Evolutionary conservation across 2,797 vertebrate species (phyloP).

Genomic region (Falco peregrinus): DNA sequence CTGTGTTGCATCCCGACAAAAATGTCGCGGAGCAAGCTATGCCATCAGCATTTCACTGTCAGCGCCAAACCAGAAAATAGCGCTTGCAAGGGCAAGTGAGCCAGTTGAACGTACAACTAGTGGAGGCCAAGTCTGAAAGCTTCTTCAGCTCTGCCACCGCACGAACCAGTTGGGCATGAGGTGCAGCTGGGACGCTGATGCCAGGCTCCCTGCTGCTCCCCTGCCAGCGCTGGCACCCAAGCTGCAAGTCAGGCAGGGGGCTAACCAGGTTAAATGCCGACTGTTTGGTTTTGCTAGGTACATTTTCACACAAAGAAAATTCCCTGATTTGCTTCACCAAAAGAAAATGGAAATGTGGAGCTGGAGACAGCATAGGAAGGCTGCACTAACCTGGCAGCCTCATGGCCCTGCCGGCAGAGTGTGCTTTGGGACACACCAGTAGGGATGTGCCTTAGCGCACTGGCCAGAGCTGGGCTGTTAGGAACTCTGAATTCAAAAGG

Average conservation of each 20-base stretch:
- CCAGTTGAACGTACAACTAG: not conserved
- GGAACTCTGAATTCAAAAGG: not conserved
- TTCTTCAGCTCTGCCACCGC: not conserved
- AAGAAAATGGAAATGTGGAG: not conserved
- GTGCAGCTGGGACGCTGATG: not conserved
- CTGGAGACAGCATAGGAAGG: not conserved
- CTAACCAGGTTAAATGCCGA: not conserved
- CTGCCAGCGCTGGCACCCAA: rapidly evolving
- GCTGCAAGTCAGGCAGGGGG: not conserved
- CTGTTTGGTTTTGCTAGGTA: not conserved
- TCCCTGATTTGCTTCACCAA: not conserved
- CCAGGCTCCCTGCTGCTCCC: not conserved
- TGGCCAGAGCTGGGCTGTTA: not conserved
- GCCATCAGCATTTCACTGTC: not conserved
- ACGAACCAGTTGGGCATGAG: not conserved
- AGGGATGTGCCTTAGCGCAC: not conserved
- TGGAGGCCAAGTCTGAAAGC: not conserved
- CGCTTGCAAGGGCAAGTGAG: not conserved
- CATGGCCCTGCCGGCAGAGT: rapidly evolving
- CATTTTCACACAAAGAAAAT: not conserved
- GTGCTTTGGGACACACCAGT: rapidly evolving
- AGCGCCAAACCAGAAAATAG: not conserved
- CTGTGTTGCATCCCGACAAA: not conserved
- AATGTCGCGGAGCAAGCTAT: not conserved
- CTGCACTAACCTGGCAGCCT: not conserved